Conservation (phyloP, 2,888 invertebrate genomes). For the Euzophera pinguis region DNA sequence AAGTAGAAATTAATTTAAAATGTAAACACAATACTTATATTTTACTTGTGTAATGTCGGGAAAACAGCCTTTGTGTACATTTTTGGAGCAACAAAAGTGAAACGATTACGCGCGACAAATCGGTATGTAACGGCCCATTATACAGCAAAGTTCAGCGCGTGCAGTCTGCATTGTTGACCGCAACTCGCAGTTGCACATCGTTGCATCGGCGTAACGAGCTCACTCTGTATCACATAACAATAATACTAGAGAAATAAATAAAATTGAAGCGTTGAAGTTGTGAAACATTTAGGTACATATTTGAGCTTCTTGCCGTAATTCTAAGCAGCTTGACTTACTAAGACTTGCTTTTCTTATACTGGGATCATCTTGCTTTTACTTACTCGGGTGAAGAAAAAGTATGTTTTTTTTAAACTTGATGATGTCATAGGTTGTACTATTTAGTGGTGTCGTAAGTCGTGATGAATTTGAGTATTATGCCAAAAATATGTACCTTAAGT, state of each 20-base stretch:
- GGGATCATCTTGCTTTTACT: too few species aligned
- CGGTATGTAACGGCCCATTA: conserved; percentile 2
- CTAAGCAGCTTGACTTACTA: too few species aligned
- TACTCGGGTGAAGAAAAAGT: too few species aligned
- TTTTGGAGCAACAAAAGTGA: not conserved
- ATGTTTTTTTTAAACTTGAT: too few species aligned
- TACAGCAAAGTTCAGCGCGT: not conserved
- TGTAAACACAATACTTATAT: too few species aligned
- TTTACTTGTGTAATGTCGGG: not conserved
- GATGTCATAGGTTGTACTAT: too few species aligned
- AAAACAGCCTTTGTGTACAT: not conserved
- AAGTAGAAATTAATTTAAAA: not conserved
- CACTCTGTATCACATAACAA: not conserved
- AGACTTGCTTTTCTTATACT: too few species aligned
- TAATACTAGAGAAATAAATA: not conserved
- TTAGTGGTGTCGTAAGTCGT: too few species aligned
- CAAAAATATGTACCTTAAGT: too few species aligned
- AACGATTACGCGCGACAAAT: conserved; percentile 3
- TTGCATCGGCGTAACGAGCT: not conserved
- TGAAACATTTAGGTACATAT: too few species aligned
- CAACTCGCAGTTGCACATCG: not conserved
- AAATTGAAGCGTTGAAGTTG: not conserved
- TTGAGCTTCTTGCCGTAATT: too few species aligned
- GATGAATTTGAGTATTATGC: too few species aligned
- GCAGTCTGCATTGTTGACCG: conserved; percentile 3